Evolutionary conservation across 2,888 invertebrate genomes (phyloP).

Genomic region (Piscicola geometra): DNA sequence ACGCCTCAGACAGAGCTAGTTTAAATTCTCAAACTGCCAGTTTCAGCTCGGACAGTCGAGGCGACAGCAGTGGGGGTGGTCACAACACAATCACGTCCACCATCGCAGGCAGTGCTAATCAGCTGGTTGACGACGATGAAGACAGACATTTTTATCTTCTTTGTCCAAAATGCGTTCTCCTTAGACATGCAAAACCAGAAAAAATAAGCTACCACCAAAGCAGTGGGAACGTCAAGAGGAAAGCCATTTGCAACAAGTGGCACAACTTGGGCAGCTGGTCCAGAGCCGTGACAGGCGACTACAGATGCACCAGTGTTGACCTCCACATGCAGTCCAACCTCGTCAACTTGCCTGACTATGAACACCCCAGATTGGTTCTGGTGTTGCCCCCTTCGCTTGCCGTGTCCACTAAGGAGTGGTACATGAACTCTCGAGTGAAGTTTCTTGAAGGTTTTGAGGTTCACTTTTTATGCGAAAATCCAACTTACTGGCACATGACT

Average conservation of each 20-base stretch:
- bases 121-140: constrained; percentile 35
- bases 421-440: constrained; percentile 43
- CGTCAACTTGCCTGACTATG: constrained; percentile 43
- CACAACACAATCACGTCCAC: constrained; percentile 19
- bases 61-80: constrained; percentile 33
- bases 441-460: constrained; percentile 47
- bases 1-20: constrained; percentile 40
- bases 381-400: constrained; percentile 44
- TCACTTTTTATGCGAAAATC: constrained; percentile 46
- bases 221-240: constrained; percentile 41
- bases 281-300: constrained; percentile 45
- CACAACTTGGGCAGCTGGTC: constrained; percentile 47
- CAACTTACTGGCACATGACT: constrained; percentile 45
- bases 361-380: constrained; percentile 45
- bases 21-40: constrained; percentile 39
- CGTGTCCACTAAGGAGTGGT: constrained; percentile 45
- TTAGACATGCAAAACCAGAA: constrained; percentile 43
- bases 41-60: constrained; percentile 40
- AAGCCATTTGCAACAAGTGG: constrained; percentile 45
- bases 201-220: constrained; percentile 39
- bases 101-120: constrained; percentile 35
- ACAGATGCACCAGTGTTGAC: constrained; percentile 40
- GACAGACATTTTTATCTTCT: constrained; percentile 42
- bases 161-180: constrained; percentile 45
- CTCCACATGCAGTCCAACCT: constrained; percentile 38